Evolutionary conservation across 2,113 vertebrate genomes (phyloP).

Genomic region (Bostrychus sinensis): DNA sequence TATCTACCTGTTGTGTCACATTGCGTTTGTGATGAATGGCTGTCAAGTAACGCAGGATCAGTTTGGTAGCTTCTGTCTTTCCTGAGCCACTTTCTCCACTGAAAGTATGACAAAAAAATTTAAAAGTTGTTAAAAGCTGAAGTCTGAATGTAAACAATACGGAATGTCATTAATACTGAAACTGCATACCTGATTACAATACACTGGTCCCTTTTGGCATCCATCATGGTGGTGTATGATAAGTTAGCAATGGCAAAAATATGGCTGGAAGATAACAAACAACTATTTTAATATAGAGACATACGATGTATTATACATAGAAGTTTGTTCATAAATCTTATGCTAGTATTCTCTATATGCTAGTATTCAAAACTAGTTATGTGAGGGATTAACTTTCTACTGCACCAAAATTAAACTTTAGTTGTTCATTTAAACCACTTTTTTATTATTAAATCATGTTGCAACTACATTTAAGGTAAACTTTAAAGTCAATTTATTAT

Average conservation of each 20-base stretch:
- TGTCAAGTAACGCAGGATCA: slow-evolving; percentile 93
- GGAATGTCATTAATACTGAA: not conserved
- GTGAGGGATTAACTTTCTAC: too few relatives aligned
- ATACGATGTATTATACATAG: too few relatives aligned
- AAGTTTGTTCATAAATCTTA: too few relatives aligned
- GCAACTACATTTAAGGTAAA: too few relatives aligned
- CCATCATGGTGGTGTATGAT: slow-evolving; percentile 93
- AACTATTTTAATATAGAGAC: not conserved
- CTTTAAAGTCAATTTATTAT: too few relatives aligned
- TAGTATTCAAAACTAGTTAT: too few relatives aligned
- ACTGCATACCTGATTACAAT: slow-evolving; percentile 91
- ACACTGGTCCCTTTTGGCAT: slow-evolving; percentile 98
- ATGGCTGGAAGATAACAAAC: slow-evolving; percentile 81
- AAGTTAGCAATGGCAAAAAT: slow-evolving; percentile 94
- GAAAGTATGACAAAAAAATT: slow-evolving; percentile 1
- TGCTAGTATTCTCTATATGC: too few relatives aligned
- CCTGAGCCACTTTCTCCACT: slow-evolving; percentile 98
- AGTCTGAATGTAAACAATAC: not conserved
- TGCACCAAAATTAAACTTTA: too few relatives aligned
- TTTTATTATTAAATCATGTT: too few relatives aligned
- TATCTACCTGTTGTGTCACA: slow-evolving; percentile 85
- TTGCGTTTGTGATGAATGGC: slow-evolving; percentile 91
- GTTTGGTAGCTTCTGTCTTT: slow-evolving; percentile 95
- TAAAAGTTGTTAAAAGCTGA: not conserved
- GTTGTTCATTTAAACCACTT: too few relatives aligned